Evolutionary conservation across 2,113 vertebrate species (phyloP), one percentile per base, ranked within the genome.

Genomic region (Nothocercus nigrocapillus): DNA sequence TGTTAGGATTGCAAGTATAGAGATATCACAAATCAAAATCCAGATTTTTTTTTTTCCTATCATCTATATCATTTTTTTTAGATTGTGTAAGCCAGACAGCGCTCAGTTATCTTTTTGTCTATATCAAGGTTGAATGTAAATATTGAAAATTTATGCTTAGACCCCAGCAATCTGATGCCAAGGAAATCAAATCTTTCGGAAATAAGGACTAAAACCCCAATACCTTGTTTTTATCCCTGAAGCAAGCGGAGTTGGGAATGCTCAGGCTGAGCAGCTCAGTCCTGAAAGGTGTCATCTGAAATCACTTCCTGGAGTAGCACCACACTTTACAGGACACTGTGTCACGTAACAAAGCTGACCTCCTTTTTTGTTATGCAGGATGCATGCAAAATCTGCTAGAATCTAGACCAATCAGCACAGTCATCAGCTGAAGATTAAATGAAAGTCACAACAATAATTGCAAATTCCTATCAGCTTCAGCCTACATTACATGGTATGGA

Each of bases 381-480:
- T 61, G 96, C 93, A 96, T 97, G 97, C 97, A 96, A 95, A 92
- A 92, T 96, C 94, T 96, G 93, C 95, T 96, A 73, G 90, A 95
- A 96, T 96, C 97, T 96, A 95, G 94, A 93, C 96, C 86, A 96
- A 95, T 89, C 88, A 78, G 97, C 97, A 97, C 90, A 97, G 74
- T 96, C 77, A 96, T 90, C 77, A 85, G 96, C 91, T 97, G 90
- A 97, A 97, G 96, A 97, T 85, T 96, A 97, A 98, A 97, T 97
- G 82, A 94, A 96, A 97, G 96, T 97, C 97, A 97, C 96, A 95
- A 97, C 94, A 95, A 95, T 95, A 97, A 97, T 75, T 95, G 97
- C 96, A 91, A 96, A 93, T 95, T 97, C 94, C 63, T 97, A 94
- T 83, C 78, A 27, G 95, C 82, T 96, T 94, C 66, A 61, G 92